These are phyloP conservation scores for Emys orbicularis DNA, from an alignment of 2,797 vertebrate genomes.

Conservation along the genomic window DNA sequence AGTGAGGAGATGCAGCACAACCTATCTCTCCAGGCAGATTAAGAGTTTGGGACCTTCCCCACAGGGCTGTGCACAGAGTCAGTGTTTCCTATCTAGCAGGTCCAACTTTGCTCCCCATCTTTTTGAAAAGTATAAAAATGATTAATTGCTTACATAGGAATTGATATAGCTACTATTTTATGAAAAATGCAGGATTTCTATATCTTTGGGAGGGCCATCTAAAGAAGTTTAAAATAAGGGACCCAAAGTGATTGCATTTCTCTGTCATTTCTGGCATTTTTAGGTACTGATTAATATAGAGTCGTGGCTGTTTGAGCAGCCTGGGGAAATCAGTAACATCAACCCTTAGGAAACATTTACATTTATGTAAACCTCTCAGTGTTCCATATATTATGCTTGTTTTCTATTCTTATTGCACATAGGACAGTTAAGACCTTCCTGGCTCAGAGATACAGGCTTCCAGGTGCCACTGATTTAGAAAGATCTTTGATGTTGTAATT, in stretches of 20 bases:
- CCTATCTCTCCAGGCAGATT: neutral
- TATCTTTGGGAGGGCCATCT: constrained; percentile 57
- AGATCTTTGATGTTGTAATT: constrained; percentile 31
- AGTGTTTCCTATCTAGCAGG: neutral
- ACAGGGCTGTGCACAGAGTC: neutral
- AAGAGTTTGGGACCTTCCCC: neutral
- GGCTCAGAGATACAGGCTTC: neutral
- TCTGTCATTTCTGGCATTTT: constrained; percentile 74
- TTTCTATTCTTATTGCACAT: neutral
- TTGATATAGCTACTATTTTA: constrained; percentile 50
- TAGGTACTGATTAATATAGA: constrained; percentile 75
- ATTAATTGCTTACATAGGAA: constrained; percentile 67
- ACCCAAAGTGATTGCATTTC: constrained; percentile 70
- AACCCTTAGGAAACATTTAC: constrained; percentile 62
- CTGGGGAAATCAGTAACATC: constrained; percentile 72
- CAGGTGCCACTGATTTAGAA: neutral
- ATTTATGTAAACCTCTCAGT: constrained; percentile 14
- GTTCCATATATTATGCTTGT: rapidly evolving
- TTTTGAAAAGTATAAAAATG: constrained; percentile 24
- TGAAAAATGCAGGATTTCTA: constrained; percentile 30
- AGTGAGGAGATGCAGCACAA: rapidly evolving
- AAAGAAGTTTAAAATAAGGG: constrained; percentile 63
- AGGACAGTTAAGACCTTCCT: neutral
- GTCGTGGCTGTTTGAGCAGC: constrained; percentile 37
- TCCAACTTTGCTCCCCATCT: constrained; percentile 28